Evolutionary conservation across 2,797 vertebrate species (phyloP).

Genomic region (Orestias chungarensis): DNA sequence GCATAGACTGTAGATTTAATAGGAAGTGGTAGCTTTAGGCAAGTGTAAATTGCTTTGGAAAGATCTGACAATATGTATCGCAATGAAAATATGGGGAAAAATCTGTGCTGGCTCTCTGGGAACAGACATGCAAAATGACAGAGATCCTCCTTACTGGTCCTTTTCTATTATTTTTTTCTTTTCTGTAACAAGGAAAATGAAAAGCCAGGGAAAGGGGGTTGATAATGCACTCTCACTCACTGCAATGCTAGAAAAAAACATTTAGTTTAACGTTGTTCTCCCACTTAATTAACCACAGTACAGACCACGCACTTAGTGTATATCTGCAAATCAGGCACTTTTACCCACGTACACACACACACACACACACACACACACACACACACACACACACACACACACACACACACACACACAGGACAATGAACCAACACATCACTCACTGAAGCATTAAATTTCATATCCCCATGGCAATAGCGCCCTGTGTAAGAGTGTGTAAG

Average conservation of each 20-base stretch:
- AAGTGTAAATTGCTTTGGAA: constrained; percentile 71
- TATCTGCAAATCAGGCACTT: constrained; percentile 78
- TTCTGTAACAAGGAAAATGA: constrained; percentile 63
- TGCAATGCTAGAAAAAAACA: constrained; percentile 74
- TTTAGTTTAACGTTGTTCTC: constrained; percentile 75
- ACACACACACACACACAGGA: constrained; percentile 49
- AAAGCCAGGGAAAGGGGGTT: constrained; percentile 30
- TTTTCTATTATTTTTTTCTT: constrained; percentile 48
- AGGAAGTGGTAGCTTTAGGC: constrained; percentile 68
- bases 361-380: constrained; percentile 38
- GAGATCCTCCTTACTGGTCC: constrained; percentile 65
- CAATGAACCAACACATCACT: constrained; percentile 74
- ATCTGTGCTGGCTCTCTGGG: constrained; percentile 68
- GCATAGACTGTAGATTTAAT: constrained; percentile 65
- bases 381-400: constrained; percentile 38
- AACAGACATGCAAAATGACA: constrained; percentile 70
- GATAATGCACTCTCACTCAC: constrained; percentile 55
- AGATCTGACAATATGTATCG: constrained; percentile 78
- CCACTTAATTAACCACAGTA: constrained; percentile 79
- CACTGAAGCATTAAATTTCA: constrained; percentile 73
- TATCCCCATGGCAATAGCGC: constrained; percentile 71
- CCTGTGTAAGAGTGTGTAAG: constrained; percentile 62
- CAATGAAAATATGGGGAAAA: constrained; percentile 70
- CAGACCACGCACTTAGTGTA: constrained; percentile 68
- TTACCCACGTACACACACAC: constrained; percentile 53